Conservation (phyloP, 2,113 vertebrate genomes). For the Proteles cristata region DNA sequence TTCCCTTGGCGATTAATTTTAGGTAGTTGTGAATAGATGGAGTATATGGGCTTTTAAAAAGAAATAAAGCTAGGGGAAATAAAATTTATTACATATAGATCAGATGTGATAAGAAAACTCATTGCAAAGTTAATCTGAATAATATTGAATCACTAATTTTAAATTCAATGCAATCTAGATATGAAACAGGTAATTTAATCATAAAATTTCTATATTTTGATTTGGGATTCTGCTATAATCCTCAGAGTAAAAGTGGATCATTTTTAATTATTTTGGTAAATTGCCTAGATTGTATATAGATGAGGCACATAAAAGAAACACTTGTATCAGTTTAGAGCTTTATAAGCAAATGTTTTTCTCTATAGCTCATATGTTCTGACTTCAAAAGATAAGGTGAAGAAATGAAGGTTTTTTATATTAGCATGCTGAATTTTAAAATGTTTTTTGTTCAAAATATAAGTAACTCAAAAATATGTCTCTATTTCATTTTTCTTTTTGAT, state of each 20-base stretch:
- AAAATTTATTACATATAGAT: not conserved
- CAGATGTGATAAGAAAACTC: not conserved
- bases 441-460: conserved; percentile 28
- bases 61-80: not conserved
- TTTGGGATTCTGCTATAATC: conserved; percentile 60
- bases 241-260: conserved; percentile 49
- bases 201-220: conserved; percentile 50
- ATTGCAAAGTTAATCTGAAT: conserved; percentile 50
- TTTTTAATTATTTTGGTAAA: conserved; percentile 60
- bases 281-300: not conserved
- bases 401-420: conserved; percentile 46
- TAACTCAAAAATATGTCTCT: not conserved
- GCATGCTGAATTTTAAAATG: conserved; percentile 54
- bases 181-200: conserved; percentile 47
- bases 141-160: conserved; percentile 22
- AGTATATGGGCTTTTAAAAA: not conserved
- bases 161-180: conserved; percentile 48
- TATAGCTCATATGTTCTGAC: not conserved
- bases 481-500: not conserved
- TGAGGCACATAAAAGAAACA: conserved; percentile 40
- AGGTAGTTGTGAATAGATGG: conserved; percentile 25
- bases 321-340: conserved; percentile 27
- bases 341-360: conserved; percentile 37
- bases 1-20: conserved; percentile 39
- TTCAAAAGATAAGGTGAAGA: conserved; percentile 13